A percentile compares a stretch with the other conserved stretches of the same genome.
phyloP scores from a whole-genome alignment of 2,888 invertebrate genomes.

The Cheilosia vernalis region DNA sequence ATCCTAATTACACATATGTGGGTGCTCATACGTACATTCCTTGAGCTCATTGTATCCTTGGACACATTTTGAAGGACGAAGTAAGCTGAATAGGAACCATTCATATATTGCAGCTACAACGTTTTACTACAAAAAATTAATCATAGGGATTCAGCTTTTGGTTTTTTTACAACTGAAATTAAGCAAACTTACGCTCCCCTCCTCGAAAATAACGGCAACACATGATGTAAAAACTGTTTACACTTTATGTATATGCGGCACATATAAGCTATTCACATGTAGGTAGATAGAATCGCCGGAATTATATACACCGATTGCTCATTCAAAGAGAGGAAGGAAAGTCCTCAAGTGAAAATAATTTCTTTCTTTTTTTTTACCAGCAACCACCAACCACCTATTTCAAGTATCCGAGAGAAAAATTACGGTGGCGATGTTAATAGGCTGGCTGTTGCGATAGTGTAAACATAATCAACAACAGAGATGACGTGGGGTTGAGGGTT shows the following conservation, averaged over 20 bases:
- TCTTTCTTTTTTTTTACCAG: slow-evolving; percentile 1
- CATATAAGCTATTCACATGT: background rate
- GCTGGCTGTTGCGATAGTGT: slow-evolving; percentile 42
- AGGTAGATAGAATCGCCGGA: too few species aligned
- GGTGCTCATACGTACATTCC: background rate
- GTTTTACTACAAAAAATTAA: slow-evolving; percentile 34
- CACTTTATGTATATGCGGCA: slow-evolving; percentile 35
- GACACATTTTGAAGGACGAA: slow-evolving; percentile 44
- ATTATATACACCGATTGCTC: slow-evolving; percentile 37
- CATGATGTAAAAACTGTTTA: slow-evolving; percentile 25
- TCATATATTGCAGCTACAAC: slow-evolving; percentile 2
- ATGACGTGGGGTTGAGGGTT: background rate
- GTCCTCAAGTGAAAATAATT: slow-evolving; percentile 39
- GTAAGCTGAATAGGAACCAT: slow-evolving; percentile 37
- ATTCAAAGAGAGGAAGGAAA: slow-evolving; percentile 1
- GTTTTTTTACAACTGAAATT: slow-evolving; percentile 20
- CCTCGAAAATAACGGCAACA: slow-evolving; percentile 38
- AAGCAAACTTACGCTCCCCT: slow-evolving; percentile 30
- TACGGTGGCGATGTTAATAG: slow-evolving; percentile 50
- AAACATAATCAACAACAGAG: slow-evolving; percentile 44
- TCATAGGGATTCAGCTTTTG: slow-evolving; percentile 39
- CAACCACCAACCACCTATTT: slow-evolving; percentile 33
- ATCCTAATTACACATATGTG: slow-evolving; percentile 37
- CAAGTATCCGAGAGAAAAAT: slow-evolving; percentile 29
- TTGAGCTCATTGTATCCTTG: slow-evolving; percentile 22